Percentiles rank a stretch among this genome's conserved stretches.
Evolutionary conservation across 2,888 invertebrate species (phyloP).

Genomic region (Ceramica pisi): DNA sequence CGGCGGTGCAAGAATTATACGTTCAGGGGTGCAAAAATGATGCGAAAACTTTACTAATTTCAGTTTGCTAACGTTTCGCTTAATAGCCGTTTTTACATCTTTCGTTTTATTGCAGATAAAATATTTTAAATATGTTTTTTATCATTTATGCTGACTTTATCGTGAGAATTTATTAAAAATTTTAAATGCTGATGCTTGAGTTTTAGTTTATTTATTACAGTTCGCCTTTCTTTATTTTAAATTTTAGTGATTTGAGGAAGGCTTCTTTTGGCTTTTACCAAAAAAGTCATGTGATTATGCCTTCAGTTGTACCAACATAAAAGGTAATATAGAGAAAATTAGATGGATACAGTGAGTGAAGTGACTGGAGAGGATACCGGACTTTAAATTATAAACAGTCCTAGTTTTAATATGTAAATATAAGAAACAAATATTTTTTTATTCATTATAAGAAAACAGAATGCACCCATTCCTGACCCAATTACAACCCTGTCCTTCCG

Average conservation of each 20-base stretch:
- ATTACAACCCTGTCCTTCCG: slow-evolving; percentile 24
- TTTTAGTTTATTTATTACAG: slow-evolving; percentile 8
- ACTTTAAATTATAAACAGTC: too few relatives aligned
- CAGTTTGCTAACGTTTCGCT: slow-evolving; percentile 27
- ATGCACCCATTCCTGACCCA: neutral
- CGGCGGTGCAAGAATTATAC: slow-evolving; percentile 24
- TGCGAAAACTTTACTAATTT: slow-evolving; percentile 60
- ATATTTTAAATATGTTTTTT: slow-evolving; percentile 20
- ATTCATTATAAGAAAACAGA: neutral
- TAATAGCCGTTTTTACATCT: slow-evolving; percentile 36
- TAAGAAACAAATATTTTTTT: neutral
- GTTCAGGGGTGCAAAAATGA: slow-evolving; percentile 35
- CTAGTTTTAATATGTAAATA: too few relatives aligned
- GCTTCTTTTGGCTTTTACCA: neutral
- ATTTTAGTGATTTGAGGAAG: neutral
- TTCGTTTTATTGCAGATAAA: slow-evolving; percentile 27
- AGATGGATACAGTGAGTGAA: too few relatives aligned
- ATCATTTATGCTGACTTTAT: neutral
- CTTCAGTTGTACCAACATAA: neutral
- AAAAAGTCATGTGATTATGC: neutral
- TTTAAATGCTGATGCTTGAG: neutral
- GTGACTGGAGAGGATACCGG: too few relatives aligned
- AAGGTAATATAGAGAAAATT: neutral
- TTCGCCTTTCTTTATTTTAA: neutral
- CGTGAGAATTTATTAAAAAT: neutral